Evolutionary conservation across 2,113 vertebrate genomes (phyloP), one percentile per base, ranked within the genome.

Genomic region (Sardina pilchardus): DNA sequence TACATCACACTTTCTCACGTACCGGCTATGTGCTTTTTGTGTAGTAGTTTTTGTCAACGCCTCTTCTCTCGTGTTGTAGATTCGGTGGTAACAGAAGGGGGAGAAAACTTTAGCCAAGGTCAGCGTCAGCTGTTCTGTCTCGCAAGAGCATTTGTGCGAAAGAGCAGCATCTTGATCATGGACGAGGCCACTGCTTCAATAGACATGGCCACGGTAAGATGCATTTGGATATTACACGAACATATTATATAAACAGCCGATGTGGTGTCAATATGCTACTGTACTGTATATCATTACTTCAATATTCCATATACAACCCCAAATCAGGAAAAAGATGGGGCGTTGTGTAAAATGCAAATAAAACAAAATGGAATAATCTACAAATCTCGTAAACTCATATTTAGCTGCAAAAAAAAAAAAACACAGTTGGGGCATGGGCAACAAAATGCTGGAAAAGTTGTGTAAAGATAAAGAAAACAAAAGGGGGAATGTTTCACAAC

Each of bases 91-190:
- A 99, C 97, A 0, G 98, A 99, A 93, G 98, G 98, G 2, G 98
- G 98, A 85, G 98, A 99, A 88, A 99, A 99, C 92, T 99, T 99
- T 91, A 99, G 98, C 90, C 97, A 97, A 90, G 98, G 98, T 16
- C 98, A 99, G 92, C 94, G 98, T 50, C 98, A 99, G 89, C 96
- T 99, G 34, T 99, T 99, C 95, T 99, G 98, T 91, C 90, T 99
- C 88, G 98, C 98, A 9, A 91, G 98, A 88, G 98, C 98, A 80
- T 99, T 99, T 21, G 98, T 98, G 90, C 95, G 98, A 90, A 99
- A 99, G 94, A 99, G 97, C 0, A 99, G 98, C 93, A 98, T 99
- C 93, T 97, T 99, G 91, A 99, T 99, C 92, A 99, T 99, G 98
- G 98, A 99, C 0, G 98, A 99, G 89, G 98, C 98, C 90, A 99